Percentiles rank a stretch among this genome's conserved stretches.
These are phyloP conservation scores for Patella pellucida DNA, from an alignment of 2,888 invertebrate species.

Conservation along the genomic window DNA sequence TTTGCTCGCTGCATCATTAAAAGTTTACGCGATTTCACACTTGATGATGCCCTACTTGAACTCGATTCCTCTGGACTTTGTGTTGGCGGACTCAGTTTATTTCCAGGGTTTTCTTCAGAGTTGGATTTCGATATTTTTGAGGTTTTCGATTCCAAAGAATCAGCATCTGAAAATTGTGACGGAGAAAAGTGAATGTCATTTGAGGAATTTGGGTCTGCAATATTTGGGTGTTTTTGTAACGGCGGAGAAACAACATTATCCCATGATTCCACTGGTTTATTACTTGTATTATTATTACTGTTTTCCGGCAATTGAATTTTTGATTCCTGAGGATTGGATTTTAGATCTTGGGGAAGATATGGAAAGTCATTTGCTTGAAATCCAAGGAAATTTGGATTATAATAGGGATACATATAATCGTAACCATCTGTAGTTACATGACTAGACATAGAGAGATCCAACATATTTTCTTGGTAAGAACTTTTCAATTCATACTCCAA, in stretches of 20 bases:
- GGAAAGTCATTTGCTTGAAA: background rate
- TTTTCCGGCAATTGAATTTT: background rate
- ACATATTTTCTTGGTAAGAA: background rate
- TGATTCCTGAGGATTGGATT: background rate
- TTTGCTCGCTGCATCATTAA: background rate
- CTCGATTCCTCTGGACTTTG: background rate
- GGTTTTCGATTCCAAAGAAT: background rate
- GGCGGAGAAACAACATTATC: background rate
- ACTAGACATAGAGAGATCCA: background rate
- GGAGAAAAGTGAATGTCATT: background rate
- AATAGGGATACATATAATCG: background rate
- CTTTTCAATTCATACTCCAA: no score
- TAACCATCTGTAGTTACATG: background rate
- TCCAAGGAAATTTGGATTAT: background rate
- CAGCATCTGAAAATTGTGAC: background rate
- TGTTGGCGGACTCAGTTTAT: background rate
- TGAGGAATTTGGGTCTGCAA: background rate
- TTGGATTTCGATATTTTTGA: no score
- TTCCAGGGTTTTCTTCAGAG: background rate
- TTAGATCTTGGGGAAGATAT: background rate
- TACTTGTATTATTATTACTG: background rate
- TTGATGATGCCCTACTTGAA: background rate
- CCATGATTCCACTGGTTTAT: background rate
- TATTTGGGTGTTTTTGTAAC: background rate
- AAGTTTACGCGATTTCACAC: background rate